A percentile compares a stretch with the other conserved stretches of the same genome.
Evolutionary conservation across 2,888 invertebrate genomes (phyloP).

Genomic region (Rhodophaea formosa): DNA sequence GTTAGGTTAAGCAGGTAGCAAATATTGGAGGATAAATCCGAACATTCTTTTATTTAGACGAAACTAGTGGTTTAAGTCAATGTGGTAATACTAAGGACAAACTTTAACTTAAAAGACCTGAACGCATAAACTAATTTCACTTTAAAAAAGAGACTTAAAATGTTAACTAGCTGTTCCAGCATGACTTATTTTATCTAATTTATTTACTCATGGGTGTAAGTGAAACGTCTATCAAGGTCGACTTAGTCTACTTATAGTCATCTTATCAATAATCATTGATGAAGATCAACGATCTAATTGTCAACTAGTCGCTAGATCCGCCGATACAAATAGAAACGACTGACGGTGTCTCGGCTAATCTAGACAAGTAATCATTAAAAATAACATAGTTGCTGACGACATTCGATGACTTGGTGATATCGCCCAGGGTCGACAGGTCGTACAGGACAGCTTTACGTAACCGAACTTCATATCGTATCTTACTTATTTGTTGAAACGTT

Average conservation of each 20-base stretch:
- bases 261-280: not conserved
- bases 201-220: no score
- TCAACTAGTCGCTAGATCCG: not conserved
- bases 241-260: not conserved
- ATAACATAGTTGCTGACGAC: not conserved
- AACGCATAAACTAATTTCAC: no score
- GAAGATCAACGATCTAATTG: not conserved
- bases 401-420: slow-evolving; percentile 11
- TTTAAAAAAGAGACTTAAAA: no score
- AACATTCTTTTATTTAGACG: not conserved
- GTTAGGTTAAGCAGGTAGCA: slow-evolving; percentile 8
- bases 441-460: slow-evolving; percentile 9
- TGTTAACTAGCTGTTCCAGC: no score
- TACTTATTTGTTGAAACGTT: slow-evolving; percentile 1
- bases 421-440: slow-evolving; percentile 9
- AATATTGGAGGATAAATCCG: not conserved
- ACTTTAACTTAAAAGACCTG: no score
- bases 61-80: no score
- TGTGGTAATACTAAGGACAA: no score
- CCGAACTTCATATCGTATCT: not conserved
- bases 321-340: not conserved
- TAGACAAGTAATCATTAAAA: not conserved
- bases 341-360: slow-evolving; percentile 1
- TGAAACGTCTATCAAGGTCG: not conserved
- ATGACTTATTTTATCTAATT: no score